Evolutionary conservation across 92 coral and sea anemone species (phyloP), one percentile per base, ranked within the genome.

Genomic region (Muricea muricata): DNA sequence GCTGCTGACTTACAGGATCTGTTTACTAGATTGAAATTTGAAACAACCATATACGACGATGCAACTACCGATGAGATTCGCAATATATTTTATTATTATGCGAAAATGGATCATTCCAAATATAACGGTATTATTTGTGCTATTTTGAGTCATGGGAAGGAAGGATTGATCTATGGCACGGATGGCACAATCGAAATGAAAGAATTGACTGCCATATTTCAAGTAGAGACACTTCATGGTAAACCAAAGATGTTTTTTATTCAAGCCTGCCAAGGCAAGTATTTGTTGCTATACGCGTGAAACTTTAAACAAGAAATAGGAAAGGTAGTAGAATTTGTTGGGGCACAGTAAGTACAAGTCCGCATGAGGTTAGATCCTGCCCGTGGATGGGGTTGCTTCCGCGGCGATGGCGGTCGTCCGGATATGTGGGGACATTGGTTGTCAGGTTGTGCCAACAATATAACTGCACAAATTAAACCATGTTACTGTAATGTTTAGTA

Each of bases 251-350:
- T 87, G 9, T 87, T 87, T 54, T 75, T 87, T 45, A 61, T 87
- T 26, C 91, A 87, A 75, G 91, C 91, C 30, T 87, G 91, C 54
- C 87, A 85, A 54, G 91, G 91, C 82, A 40, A 23, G 87, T 29
- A 54, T 7, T n/a, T n/a, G n/a, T n/a, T n/a, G n/a, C n/a, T n/a
- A n/a, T n/a, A n/a, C n/a, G n/a, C n/a, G n/a, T n/a, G n/a, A n/a
- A n/a, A n/a, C n/a, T n/a, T n/a, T n/a, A n/a, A n/a, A n/a, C n/a
- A n/a, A n/a, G n/a, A n/a, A n/a, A n/a, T n/a, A n/a, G n/a, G n/a
- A n/a, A n/a, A n/a, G n/a, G n/a, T n/a, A n/a, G n/a, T n/a, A n/a
- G n/a, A n/a, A n/a, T n/a, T n/a, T n/a, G n/a, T n/a, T n/a, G n/a
- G n/a, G n/a, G n/a, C n/a, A n/a, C n/a, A n/a, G n/a, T n/a, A n/a